Percentiles rank a stretch among this genome's conserved stretches.
Conservation (phyloP, 1,140 invertebrate species). For the Macrobrachium nipponense region DNA sequence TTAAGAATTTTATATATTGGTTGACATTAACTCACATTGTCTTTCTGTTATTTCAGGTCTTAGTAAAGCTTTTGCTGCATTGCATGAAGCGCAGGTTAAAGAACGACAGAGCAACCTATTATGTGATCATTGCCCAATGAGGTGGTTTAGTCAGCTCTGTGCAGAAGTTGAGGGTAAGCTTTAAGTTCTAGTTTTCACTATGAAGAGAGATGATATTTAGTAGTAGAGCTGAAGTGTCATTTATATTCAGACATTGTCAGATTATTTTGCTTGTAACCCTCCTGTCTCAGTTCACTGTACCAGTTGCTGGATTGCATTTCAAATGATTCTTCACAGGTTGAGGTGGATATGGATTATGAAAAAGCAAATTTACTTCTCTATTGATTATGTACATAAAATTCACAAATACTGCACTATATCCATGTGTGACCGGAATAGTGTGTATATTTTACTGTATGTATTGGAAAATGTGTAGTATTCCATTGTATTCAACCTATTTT, state of each 20-base stretch:
- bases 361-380: too few species aligned
- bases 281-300: neutral
- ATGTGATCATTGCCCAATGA: slow-evolving; percentile 91
- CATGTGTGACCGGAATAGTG: too few species aligned
- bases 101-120: slow-evolving; percentile 73
- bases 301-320: too few species aligned
- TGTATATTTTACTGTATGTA: too few species aligned
- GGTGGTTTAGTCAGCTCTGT: slow-evolving; percentile 93
- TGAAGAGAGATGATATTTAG: neutral
- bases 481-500: too few species aligned
- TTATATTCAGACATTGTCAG: neutral
- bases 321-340: too few species aligned
- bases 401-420: too few species aligned
- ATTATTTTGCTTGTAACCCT: neutral
- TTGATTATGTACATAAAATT: too few species aligned
- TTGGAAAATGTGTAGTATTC: too few species aligned
- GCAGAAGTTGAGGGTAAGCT: slow-evolving; percentile 82
- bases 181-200: neutral
- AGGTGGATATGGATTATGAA: too few species aligned
- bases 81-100: slow-evolving; percentile 73
- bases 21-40: slow-evolving; percentile 3
- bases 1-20: slow-evolving; percentile 25
- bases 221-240: neutral
- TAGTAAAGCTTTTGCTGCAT: slow-evolving; percentile 82
- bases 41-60: slow-evolving; percentile 75